Evolutionary conservation across 2,113 vertebrate species (phyloP), one percentile per base, ranked within the genome.

Genomic region (Rhinolophus ferrumequinum): DNA sequence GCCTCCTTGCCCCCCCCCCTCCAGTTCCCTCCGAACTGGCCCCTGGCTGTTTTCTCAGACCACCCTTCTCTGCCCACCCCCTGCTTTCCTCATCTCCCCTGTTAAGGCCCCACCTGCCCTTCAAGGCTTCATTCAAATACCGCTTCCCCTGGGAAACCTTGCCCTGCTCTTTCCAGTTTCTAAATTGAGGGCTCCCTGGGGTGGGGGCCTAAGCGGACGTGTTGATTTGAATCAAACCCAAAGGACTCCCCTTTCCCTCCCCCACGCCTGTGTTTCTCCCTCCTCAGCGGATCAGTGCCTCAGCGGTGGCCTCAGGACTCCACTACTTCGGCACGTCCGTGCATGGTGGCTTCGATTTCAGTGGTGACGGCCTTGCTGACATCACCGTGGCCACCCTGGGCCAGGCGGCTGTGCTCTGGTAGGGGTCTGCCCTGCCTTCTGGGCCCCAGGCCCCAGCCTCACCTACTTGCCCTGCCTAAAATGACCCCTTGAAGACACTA

Each of bases 311-410:
- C 69, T 18, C 47, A 30, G 89, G 96, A 69, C 98, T 98, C 18
- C 90, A 22, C 9, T 98, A 98, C 93, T 99, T 98, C 4, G 98
- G 98, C 54, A 92, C 87, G 16, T 97, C 98, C 0, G 22, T 98
- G 73, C 97, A 76, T 14, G 98, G 97, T 9, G 98, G 97, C 19
- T 94, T 98, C 69, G 98, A 98, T 88, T 70, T 98, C 77, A 98
- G 94, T 12, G 33, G 35, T 0, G 98, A 97, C 21, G 96, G 95
- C 50, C 95, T 98, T 56, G 87, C 41, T 3, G 98, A 98, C 47
- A 41, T 91, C 67, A 58, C 97, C 0, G 96, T 98, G 33, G 97
- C 97, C 79, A 83, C 98, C 2, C 80, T 96, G 84, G 95, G 98
- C 86, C 97, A 12, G 0, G 44, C 98, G 3, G 7, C 70, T 15